Conservation (phyloP, 1,140 invertebrate genomes). For the Oryctes rhinoceros region DNA sequence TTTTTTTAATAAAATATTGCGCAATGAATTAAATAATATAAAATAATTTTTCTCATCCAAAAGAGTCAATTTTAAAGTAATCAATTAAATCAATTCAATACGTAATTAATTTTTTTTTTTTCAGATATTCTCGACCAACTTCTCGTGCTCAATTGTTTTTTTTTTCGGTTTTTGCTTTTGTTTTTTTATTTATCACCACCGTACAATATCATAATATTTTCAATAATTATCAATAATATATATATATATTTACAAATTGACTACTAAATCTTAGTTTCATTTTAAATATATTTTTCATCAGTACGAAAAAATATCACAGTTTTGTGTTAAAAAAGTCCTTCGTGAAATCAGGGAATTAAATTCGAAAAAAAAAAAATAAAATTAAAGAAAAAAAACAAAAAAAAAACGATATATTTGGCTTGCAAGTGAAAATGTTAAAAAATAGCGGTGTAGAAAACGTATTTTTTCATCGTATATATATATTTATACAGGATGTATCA, state of each 20-base stretch:
- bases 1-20: no score
- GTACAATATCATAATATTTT: conserved; percentile 4
- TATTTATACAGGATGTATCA: no score
- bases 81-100: neutral
- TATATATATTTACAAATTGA: conserved; percentile 38
- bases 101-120: no score
- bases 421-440: no score
- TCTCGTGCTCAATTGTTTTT: neutral
- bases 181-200: conserved; percentile 16
- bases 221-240: conserved; percentile 20
- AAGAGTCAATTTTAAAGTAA: neutral
- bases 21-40: no score
- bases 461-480: no score
- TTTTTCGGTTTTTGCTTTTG: neutral
- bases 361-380: no score
- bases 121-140: neutral
- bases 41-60: neutral
- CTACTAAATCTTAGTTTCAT: conserved; percentile 33
- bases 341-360: neutral
- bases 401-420: no score
- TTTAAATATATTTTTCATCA: conserved; percentile 30
- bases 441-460: no score
- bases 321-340: conserved; percentile 33
- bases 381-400: no score
- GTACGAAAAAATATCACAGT: conserved; percentile 37